Conservation (phyloP, 2,797 vertebrate genomes). For the Chrosomus eos region DNA sequence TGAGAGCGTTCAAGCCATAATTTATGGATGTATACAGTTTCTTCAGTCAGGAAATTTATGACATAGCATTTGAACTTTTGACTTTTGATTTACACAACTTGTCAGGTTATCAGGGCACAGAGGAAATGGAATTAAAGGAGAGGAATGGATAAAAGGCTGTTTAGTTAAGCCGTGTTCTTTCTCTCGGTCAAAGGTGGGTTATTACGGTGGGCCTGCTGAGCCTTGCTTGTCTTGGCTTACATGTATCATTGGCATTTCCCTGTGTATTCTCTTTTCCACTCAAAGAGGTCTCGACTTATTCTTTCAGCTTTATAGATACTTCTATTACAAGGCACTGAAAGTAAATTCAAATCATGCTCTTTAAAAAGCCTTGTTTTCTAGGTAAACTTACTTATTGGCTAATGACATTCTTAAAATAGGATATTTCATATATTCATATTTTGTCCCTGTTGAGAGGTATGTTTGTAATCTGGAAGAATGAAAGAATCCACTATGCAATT, state of each 20-base stretch:
- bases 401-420: background rate
- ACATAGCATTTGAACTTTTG: constrained; percentile 45
- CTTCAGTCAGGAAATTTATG: constrained; percentile 52
- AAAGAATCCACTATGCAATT: background rate
- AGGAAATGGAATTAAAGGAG: constrained; percentile 69
- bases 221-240: constrained; percentile 60
- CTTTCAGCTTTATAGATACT: constrained; percentile 5
- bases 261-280: constrained; percentile 47
- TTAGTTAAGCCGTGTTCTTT: constrained; percentile 68
- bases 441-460: background rate
- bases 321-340: background rate
- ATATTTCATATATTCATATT: background rate
- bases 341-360: background rate
- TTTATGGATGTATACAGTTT: constrained; percentile 61
- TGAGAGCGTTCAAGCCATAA: constrained; percentile 24
- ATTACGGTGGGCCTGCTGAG: constrained; percentile 59
- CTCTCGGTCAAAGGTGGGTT: constrained; percentile 57
- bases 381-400: background rate
- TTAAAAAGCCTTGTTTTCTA: background rate
- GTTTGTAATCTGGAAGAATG: background rate
- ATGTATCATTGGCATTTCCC: constrained; percentile 59
- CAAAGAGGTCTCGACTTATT: constrained; percentile 32
- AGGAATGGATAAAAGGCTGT: constrained; percentile 69
- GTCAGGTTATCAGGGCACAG: constrained; percentile 66
- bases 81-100: constrained; percentile 65